These are phyloP conservation scores for Phytoseiulus persimilis DNA, from an alignment of 2,888 invertebrate genomes.

Conservation along the genomic window DNA sequence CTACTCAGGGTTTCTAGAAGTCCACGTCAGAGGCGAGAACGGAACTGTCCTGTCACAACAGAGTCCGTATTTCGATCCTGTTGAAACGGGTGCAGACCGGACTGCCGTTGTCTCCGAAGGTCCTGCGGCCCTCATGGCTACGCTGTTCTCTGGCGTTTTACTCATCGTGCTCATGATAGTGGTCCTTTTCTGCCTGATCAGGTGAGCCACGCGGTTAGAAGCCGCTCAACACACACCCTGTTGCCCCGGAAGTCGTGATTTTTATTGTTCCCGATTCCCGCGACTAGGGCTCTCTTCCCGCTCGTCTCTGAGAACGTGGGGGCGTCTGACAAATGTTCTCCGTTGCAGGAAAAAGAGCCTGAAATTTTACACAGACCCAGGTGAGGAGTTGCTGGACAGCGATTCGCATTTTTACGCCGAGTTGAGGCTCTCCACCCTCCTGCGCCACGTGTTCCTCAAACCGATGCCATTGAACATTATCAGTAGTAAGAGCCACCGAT, in stretches of 20 bases:
- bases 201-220: constrained; percentile 52
- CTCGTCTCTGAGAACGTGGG: constrained; percentile 34
- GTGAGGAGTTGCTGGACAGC: constrained; percentile 33
- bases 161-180: constrained; percentile 59
- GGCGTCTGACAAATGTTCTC: background rate
- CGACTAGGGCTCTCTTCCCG: constrained; percentile 41
- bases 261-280: background rate
- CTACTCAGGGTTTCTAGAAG: constrained; percentile 75
- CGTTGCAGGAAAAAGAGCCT: constrained; percentile 24
- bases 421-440: constrained; percentile 31
- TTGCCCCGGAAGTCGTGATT: too few species aligned
- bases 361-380: constrained; percentile 34
- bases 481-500: constrained; percentile 21
- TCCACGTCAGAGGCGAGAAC: constrained; percentile 60
- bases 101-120: constrained; percentile 43
- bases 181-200: constrained; percentile 59
- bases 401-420: constrained; percentile 23
- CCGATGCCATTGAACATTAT: constrained; percentile 37
- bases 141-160: constrained; percentile 61
- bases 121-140: constrained; percentile 52
- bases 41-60: constrained; percentile 42
- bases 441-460: constrained; percentile 34
- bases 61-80: constrained; percentile 22
- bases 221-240: too few species aligned
- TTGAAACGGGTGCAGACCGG: constrained; percentile 43